Percentiles rank a stretch among this genome's conserved stretches.
Evolutionary conservation across 1,140 invertebrate species (phyloP).

Genomic region (Prorops nasuta): DNA sequence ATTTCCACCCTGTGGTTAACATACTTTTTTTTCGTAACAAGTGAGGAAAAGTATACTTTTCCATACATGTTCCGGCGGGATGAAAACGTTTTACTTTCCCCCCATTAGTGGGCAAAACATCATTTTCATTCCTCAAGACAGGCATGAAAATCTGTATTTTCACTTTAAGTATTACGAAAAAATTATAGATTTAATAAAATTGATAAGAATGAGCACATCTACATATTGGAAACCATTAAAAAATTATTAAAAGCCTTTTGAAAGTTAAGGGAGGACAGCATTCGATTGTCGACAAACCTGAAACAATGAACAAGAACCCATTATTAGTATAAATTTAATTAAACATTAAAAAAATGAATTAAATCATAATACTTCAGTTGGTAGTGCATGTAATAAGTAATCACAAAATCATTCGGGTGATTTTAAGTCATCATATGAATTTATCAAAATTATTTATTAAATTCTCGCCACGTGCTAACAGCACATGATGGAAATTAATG

Average conservation of each 20-base stretch:
- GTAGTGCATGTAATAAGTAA: conserved; percentile 34
- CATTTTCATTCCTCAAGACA: too few species aligned
- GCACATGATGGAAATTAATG: too few species aligned
- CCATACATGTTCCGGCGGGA: too few species aligned
- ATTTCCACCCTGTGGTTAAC: too few species aligned
- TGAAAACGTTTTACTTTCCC: too few species aligned
- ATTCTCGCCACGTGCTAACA: too few species aligned
- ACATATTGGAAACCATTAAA: neutral
- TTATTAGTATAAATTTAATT: neutral
- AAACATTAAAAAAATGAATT: neutral
- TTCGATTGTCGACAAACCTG: neutral
- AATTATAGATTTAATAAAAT: conserved; percentile 5
- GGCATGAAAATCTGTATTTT: too few species aligned
- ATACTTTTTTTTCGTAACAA: too few species aligned
- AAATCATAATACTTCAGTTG: conserved; percentile 23
- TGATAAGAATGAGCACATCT: neutral
- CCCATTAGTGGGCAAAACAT: too few species aligned
- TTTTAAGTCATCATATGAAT: conserved; percentile 8
- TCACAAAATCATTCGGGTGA: conserved; percentile 20
- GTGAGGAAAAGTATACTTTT: too few species aligned
- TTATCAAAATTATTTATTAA: too few species aligned
- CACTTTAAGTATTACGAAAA: too few species aligned
- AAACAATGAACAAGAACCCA: conserved; percentile 6
- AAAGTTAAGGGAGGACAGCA: neutral
- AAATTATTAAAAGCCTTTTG: conserved; percentile 4